Evolutionary conservation across 2,888 invertebrate genomes (phyloP), one percentile per base, ranked within the genome.

Genomic region (Auanema freiburgensis): DNA sequence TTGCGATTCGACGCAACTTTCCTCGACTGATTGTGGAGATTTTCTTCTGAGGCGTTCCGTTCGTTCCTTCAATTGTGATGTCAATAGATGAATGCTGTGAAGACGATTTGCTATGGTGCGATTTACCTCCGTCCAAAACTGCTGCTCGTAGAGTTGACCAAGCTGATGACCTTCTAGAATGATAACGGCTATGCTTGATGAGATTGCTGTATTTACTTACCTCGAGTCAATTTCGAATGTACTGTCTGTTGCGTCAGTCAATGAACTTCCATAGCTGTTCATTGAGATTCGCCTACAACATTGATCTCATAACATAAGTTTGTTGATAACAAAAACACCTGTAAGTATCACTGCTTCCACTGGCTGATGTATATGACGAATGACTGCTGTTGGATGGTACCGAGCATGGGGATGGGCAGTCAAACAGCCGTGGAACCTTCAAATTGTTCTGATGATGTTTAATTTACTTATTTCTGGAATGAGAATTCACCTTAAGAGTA

Each of bases 91-190:
- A 63, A 41, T 66, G 65, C 8, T 33, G 33, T 3, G 33, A 33
- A 1, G 67, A 66, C 18, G 51, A 25, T 25, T 64, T 51, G 5
- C 66, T 56, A 52, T 66, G 69, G 16, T 61, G 58, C n/a, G 18
- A 46, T 21, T 16, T 21, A 46, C 18, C 46, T 52, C 70, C 40
- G 25, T 76, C 71, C 14, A 76, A 64, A 0, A 76, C 76, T 3
- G 76, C 76, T 10, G 74, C 66, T 50, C 76, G 65, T 1, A 76
- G 61, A 1, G 77, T 75, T 11, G 77, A 77, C 77, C 77, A 77
- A 0, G 77, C 77, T 1, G 71, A 71, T 0, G 72, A 72, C 40
- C 77, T 62, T 59, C 76, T 67, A n/a, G 21, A 70, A 49, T 16
- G 14, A 40, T 40, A 14, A 43, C 10, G 46, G 21, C 46, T 46